Base-by-base conservation (phyloP, 2,888 invertebrate species). In the Papilio demoleus region DNA sequence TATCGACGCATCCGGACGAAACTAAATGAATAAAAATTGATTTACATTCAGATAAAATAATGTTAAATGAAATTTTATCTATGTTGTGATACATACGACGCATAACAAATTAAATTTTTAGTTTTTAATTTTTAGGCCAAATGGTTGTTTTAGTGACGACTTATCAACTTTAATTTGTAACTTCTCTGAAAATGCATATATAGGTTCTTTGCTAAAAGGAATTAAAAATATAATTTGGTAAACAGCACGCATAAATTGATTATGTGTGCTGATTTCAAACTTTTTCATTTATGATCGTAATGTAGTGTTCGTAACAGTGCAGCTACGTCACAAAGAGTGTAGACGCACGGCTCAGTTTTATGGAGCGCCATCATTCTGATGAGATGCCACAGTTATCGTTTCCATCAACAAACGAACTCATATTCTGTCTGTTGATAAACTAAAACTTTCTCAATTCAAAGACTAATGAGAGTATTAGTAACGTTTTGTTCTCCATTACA, bases 301-400 rank as follows among this genome's bases (percentile, higher is more conserved):
- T 27, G n/a, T 8, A 6, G n/a, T 31, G 36, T 40, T 34, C 36
- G 6, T 47, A 27, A 45, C 58, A 31, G 22, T 22, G n/a, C 9
- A 60, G 66, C 22, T 17, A 9, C n/a, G 11, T 36, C 38, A 66
- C 66, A 66, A 66, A 66, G 58, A 6, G 40, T 9, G 47, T 40
- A 56, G 17, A 31, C 42, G 19, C 22, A 27, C 65, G 65, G 45
- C 31, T n/a, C 50, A 31, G 47, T 63, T 63, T 63, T 47, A 22
- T 58, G 19, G 22, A 58, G 31, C 22, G 27, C 65, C 47, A 66
- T 66, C 66, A 24, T 47, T 34, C 22, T 59, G 66, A 66, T 66
- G 65, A 59, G 65, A 45, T 59, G 45, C 17, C 36, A n/a, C n/a
- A n/a, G n/a, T n/a, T n/a, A n/a, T n/a, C n/a, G n/a, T n/a, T n/a